phyloP scores from a whole-genome alignment of 2,797 vertebrate genomes.

The Anisognathus igniventris region DNA sequence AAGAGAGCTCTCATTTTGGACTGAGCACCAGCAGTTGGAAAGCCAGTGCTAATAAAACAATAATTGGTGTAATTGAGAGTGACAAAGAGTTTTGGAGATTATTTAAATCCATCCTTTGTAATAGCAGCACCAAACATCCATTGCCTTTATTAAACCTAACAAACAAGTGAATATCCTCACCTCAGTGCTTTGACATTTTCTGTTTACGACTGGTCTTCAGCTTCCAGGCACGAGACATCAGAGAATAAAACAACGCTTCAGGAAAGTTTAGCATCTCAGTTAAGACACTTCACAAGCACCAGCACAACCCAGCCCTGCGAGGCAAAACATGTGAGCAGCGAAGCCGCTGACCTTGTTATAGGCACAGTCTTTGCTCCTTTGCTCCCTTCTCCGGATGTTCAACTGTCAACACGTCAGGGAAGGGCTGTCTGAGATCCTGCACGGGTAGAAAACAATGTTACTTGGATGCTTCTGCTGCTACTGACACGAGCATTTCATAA shows the following conservation, averaged over 20 bases:
- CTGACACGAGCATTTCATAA: not conserved
- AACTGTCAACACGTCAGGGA: not conserved
- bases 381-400: not conserved
- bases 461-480: not conserved
- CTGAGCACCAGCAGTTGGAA: not conserved
- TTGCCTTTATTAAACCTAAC: not conserved
- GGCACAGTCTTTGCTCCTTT: not conserved
- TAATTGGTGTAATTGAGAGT: not conserved
- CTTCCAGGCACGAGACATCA: not conserved
- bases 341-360: not conserved
- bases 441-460: not conserved
- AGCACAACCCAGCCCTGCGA: not conserved
- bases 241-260: not conserved
- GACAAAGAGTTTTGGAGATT: not conserved
- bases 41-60: not conserved
- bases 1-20: not conserved
- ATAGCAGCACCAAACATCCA: not conserved
- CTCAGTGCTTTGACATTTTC: not conserved
- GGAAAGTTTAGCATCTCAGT: not conserved
- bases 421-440: not conserved
- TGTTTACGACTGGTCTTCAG: not conserved
- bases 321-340: not conserved
- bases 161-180: not conserved
- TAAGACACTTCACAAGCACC: not conserved
- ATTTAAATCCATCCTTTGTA: not conserved